A percentile compares a stretch with the other conserved stretches of the same genome.
Conservation (phyloP, 2,113 vertebrate genomes). For the Pterocles orientalis region DNA sequence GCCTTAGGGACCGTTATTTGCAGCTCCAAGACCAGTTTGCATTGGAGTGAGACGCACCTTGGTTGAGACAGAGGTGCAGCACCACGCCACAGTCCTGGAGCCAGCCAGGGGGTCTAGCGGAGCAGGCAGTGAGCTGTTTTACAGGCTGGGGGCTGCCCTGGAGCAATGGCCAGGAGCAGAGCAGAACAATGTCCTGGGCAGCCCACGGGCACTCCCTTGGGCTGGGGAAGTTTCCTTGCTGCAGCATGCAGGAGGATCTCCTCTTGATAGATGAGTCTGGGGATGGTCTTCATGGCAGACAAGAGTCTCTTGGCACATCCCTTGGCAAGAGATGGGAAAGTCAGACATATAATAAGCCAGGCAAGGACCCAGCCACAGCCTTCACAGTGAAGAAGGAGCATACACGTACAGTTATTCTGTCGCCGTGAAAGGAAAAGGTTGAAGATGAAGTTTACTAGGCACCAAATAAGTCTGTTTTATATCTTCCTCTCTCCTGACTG, state of each 20-base stretch:
- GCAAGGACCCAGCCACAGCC: background rate
- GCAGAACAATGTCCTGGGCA: background rate
- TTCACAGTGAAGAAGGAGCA: background rate
- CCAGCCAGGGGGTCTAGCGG: background rate
- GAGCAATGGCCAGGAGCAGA: background rate
- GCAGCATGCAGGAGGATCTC: background rate
- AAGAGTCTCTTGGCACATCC: background rate
- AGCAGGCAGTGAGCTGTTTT: rapidly evolving
- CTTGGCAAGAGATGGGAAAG: background rate
- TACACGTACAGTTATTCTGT: background rate
- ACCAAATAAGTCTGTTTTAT: background rate
- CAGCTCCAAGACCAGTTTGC: background rate
- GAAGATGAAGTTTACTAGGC: background rate
- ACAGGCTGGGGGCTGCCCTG: background rate
- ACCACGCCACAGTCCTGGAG: rapidly evolving
- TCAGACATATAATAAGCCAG: background rate
- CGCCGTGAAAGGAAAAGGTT: background rate
- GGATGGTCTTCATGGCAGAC: background rate
- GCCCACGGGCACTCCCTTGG: too few species aligned
- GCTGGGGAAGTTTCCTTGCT: background rate
- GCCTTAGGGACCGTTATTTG: background rate
- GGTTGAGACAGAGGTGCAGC: background rate
- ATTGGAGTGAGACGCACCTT: background rate
- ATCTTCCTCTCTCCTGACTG: background rate
- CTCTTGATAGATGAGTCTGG: background rate